Evolutionary conservation across 1,140 invertebrate genomes (phyloP).

Genomic region (Neoseiulus cucumeris): DNA sequence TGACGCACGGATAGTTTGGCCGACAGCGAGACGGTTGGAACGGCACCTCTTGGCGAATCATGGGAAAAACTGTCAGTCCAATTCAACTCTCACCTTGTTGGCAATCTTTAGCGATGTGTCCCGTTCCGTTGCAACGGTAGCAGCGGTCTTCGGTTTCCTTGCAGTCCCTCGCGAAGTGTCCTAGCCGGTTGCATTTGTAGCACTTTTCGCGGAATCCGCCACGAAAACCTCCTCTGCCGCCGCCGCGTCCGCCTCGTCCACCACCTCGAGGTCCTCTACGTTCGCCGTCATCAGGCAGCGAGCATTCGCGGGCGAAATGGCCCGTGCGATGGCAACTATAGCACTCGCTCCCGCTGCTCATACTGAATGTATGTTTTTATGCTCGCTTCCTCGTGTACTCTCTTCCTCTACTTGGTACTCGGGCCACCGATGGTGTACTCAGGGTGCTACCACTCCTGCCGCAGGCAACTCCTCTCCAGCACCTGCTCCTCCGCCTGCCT

Average conservation of each 20-base stretch:
- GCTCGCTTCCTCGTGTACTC: background rate
- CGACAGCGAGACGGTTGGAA: too few species aligned
- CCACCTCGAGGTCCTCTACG: slow-evolving; percentile 19
- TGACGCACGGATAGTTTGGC: too few species aligned
- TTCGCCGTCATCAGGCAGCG: slow-evolving; percentile 17
- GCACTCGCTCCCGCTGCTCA: slow-evolving; percentile 22
- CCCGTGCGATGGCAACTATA: slow-evolving; percentile 30
- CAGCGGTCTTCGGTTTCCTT: slow-evolving; percentile 58
- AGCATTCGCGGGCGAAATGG: slow-evolving; percentile 31
- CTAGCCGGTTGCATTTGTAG: slow-evolving; percentile 82
- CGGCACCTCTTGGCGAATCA: too few species aligned
- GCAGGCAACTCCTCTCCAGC: background rate
- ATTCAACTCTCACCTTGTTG: slow-evolving; percentile 33
- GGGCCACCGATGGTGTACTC: background rate
- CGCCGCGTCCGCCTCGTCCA: slow-evolving; percentile 21
- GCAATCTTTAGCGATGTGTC: slow-evolving; percentile 75
- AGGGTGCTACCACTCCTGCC: background rate
- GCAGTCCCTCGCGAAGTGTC: slow-evolving; percentile 78
- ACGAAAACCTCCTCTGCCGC: slow-evolving; percentile 16
- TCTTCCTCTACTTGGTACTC: background rate
- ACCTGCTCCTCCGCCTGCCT: slow-evolving; percentile 3
- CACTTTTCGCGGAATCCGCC: slow-evolving; percentile 31
- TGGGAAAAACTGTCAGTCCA: too few species aligned
- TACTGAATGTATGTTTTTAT: background rate
- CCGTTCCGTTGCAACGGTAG: slow-evolving; percentile 59